Conservation (phyloP, 2,888 invertebrate species). For the Trisateles emortualis region DNA sequence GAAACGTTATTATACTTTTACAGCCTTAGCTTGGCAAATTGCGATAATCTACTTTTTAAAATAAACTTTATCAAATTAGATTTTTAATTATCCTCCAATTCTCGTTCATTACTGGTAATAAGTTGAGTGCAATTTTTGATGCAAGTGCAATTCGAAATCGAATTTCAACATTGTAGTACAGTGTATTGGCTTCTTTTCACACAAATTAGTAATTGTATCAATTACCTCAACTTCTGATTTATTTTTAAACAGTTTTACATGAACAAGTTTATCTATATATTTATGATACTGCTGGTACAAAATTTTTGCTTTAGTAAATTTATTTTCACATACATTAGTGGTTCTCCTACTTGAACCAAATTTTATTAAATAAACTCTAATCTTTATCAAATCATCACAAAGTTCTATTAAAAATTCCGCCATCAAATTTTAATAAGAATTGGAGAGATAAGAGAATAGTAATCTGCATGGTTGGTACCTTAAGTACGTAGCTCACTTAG, state of each 20-base stretch:
- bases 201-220: not conserved
- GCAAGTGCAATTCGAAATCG: too few relatives aligned
- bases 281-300: not conserved
- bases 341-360: not conserved
- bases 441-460: too few relatives aligned
- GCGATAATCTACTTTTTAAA: not conserved
- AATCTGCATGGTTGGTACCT: too few relatives aligned
- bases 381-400: not conserved
- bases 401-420: too few relatives aligned
- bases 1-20: not conserved
- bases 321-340: not conserved
- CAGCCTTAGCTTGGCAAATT: not conserved
- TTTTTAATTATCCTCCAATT: not conserved
- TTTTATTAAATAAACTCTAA: not conserved
- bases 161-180: not conserved
- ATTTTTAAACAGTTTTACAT: not conserved
- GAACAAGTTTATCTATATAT: not conserved
- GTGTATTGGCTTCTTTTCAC: not conserved
- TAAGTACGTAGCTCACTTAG: too few relatives aligned
- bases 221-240: not conserved
- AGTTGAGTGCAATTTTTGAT: not conserved
- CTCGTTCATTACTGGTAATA: not conserved
- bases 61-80: not conserved
- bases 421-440: too few relatives aligned
- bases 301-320: not conserved